phyloP scores from a whole-genome alignment of 2,888 invertebrate species.

The Cataglyphis rosenhaueri region DNA sequence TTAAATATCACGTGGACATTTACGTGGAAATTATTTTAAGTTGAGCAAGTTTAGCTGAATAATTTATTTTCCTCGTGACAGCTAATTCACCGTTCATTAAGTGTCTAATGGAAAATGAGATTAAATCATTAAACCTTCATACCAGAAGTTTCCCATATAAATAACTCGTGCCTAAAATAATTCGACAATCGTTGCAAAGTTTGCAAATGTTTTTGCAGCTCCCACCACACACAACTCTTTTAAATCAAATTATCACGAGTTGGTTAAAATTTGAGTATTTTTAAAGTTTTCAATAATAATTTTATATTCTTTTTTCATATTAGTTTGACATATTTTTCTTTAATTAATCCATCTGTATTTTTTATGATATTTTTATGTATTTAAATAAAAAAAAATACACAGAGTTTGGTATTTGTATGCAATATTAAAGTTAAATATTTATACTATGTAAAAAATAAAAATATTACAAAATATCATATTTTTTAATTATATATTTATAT shows the following conservation, averaged over 20 bases:
- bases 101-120: neutral
- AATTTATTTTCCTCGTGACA: neutral
- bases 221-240: neutral
- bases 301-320: neutral
- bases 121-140: neutral
- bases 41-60: conserved; percentile 5
- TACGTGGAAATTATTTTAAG: neutral
- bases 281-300: neutral
- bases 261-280: neutral
- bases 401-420: neutral
- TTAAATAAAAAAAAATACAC: neutral
- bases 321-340: neutral
- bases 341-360: neutral
- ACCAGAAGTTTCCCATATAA: neutral
- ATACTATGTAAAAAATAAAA: neutral
- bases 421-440: conserved; percentile 1
- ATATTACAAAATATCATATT: neutral
- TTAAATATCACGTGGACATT: neutral
- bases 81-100: neutral
- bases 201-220: neutral
- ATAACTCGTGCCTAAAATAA: neutral
- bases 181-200: neutral
- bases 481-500: neutral
- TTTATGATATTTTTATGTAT: neutral
- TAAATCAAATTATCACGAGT: neutral